Percentiles rank a stretch among this genome's conserved stretches.
These are phyloP conservation scores for Romanogobio albipinnatus DNA, from an alignment of 2,113 vertebrate species.

Conservation along the genomic window DNA sequence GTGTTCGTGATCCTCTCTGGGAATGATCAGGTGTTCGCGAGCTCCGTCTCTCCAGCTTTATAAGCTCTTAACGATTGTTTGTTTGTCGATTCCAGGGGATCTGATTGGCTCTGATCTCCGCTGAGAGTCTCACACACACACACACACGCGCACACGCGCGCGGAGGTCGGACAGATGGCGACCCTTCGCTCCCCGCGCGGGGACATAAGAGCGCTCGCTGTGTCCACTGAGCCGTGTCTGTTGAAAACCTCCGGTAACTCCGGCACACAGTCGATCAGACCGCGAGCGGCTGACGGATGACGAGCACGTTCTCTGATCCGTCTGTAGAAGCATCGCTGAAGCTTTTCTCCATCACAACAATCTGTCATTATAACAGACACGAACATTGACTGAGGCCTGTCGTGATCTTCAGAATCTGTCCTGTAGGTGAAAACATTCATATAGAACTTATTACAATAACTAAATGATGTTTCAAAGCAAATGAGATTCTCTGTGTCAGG, in stretches of 20 bases:
- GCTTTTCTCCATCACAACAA: no score
- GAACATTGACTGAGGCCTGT: no score
- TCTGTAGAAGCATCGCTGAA: no score
- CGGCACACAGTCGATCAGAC: no score
- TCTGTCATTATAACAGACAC: neutral
- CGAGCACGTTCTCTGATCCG: no score
- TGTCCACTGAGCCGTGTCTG: slow-evolving; percentile 5
- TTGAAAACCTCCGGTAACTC: no score
- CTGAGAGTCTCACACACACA: neutral
- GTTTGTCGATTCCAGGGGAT: neutral
- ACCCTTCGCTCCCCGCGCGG: slow-evolving; percentile 62
- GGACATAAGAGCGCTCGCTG: slow-evolving; percentile 23
- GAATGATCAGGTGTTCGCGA: neutral
- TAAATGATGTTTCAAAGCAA: no score
- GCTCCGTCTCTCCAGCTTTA: neutral
- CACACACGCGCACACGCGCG: neutral
- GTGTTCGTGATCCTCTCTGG: neutral
- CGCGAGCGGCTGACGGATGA: no score
- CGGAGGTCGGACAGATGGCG: slow-evolving; percentile 77
- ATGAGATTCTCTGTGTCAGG: neutral
- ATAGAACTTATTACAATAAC: no score
- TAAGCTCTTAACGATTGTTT: neutral
- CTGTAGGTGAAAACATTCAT: no score
- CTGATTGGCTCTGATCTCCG: neutral
- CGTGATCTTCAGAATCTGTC: no score